Base-by-base conservation (phyloP, 2,797 vertebrate genomes). In the Phrynocephalus forsythii region DNA sequence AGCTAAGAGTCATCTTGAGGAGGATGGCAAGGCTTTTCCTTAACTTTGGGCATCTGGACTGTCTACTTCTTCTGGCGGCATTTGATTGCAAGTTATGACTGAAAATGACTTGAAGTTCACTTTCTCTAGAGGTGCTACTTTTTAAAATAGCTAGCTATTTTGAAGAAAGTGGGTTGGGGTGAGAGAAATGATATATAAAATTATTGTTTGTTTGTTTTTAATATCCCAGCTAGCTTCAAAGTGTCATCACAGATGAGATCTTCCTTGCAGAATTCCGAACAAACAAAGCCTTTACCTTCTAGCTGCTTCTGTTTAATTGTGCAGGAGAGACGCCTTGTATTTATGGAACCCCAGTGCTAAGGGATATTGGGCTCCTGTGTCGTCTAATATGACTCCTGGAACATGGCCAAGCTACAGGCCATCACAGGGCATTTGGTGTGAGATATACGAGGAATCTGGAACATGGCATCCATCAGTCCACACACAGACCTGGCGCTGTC, bases 291-390 rank as follows among this genome's bases (percentile, higher is more conserved):
- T 93, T 95, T 95, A 92, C 91, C 86, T 87, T 60, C 87, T 93
- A 89, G 81, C 92, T 66, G 90, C 73, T 95, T 83, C 90, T 88
- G 87, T 93, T 92, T 93, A 92, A 96, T 93, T 95, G 90, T 89
- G 92, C 95, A 88, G 91, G 94, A 94, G 94, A 48, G 85, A 92
- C 94, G 73, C 69, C 38, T 84, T 95, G 95, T 95, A 96, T 96
- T 97, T 96, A 95, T 96, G 96, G 95, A 91, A 90, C 89, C 79
- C 90, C 88, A 91, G 88, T 86, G 88, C 90, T 92, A 93, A 89
- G 94, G 94, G 94, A 94, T 95, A 95, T 94, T 92, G 96, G 96
- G 95, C 95, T 95, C 82, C 89, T 87, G 87, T 91, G 84, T 92
- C 86, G 93, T 91, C 86, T 94, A 95, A 96, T 94, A 95, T 86